These are phyloP conservation scores for Smutsia gigantea DNA, from an alignment of 2,797 vertebrate species.

Conservation along the genomic window DNA sequence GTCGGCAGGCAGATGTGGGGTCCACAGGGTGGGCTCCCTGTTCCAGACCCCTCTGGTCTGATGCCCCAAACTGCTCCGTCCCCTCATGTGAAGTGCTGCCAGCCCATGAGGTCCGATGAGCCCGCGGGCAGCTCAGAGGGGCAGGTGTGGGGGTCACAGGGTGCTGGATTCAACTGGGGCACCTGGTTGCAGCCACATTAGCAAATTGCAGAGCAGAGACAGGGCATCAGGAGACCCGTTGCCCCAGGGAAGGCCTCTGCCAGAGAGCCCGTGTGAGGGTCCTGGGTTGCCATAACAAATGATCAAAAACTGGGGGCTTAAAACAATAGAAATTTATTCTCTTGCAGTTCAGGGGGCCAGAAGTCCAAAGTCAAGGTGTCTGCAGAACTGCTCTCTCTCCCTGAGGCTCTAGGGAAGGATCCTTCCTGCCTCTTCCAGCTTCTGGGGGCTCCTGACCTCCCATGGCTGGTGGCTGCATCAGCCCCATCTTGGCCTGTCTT, in stretches of 20 bases:
- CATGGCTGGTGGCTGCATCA: rapidly evolving
- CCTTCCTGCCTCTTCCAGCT: too few species aligned
- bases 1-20: background rate
- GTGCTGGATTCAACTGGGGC: background rate
- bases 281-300: too few species aligned
- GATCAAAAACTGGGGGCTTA: too few species aligned
- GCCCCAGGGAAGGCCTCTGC: too few species aligned
- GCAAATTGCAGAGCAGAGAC: background rate
- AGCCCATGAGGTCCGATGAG: too few species aligned
- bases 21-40: background rate
- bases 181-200: rapidly evolving
- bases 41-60: too few species aligned
- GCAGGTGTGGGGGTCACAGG: too few species aligned
- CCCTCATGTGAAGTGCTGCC: background rate
- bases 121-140: background rate
- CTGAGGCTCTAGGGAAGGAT: background rate
- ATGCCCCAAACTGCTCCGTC: too few species aligned
- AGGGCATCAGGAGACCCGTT: rapidly evolving
- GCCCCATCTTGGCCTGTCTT: background rate
- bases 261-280: rapidly evolving
- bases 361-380: background rate
- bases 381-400: background rate
- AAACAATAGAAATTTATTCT: too few species aligned
- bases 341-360: background rate
- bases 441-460: too few species aligned